These are phyloP conservation scores for Enteromius viviparus DNA, from an alignment of 2,797 vertebrate genomes.

Conservation along the genomic window DNA sequence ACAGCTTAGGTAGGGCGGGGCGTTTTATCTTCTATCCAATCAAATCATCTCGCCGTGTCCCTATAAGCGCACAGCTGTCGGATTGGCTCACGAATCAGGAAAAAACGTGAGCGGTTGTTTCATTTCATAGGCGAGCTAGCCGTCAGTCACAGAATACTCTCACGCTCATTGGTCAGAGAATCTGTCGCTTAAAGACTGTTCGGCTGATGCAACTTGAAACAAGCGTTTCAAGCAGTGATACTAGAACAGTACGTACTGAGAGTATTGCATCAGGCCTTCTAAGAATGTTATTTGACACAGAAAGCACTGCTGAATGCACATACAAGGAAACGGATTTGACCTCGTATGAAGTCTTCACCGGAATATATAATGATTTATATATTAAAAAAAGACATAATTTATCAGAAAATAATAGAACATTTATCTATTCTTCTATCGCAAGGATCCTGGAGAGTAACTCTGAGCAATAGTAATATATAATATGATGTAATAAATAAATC, in stretches of 20 bases:
- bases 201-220: conserved; percentile 78
- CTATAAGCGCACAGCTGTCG: fast-evolving
- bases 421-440: neutral
- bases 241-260: conserved; percentile 44
- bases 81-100: conserved; percentile 56
- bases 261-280: conserved; percentile 72
- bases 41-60: conserved; percentile 33
- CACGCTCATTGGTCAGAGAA: conserved; percentile 57
- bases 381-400: too few relatives aligned
- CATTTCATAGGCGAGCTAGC: conserved; percentile 43
- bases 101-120: fast-evolving
- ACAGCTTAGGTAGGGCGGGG: neutral
- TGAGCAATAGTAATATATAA: neutral
- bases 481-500: neutral
- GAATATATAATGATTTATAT: neutral
- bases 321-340: neutral
- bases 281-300: neutral
- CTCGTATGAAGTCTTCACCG: neutral
- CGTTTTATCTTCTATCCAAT: conserved; percentile 54
- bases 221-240: conserved; percentile 64
- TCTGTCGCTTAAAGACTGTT: conserved; percentile 54
- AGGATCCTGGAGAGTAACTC: neutral
- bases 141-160: conserved; percentile 40
- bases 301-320: neutral
- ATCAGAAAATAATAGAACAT: neutral